These are phyloP conservation scores for Ia io DNA, from an alignment of 2,113 vertebrate genomes.

Conservation along the genomic window DNA sequence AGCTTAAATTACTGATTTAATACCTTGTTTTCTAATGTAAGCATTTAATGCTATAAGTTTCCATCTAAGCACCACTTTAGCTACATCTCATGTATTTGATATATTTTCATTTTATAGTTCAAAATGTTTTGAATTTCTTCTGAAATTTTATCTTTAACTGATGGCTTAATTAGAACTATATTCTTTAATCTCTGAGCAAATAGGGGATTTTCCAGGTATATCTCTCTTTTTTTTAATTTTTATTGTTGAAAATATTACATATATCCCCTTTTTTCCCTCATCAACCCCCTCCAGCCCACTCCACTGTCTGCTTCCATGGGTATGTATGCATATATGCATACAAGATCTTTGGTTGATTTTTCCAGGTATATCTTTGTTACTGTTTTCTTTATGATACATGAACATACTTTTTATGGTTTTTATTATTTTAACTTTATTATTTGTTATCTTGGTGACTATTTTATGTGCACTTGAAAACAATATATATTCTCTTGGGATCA, in stretches of 20 bases:
- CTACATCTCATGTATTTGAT: not conserved
- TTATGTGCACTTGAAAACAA: not conserved
- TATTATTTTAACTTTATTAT: not conserved
- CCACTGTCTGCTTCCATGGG: too few relatives aligned
- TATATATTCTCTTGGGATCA: not conserved
- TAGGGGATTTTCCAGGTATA: not conserved
- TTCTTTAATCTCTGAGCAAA: not conserved
- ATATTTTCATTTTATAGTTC: not conserved
- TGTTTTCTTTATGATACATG: not conserved
- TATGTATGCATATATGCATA: too few relatives aligned
- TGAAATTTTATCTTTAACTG: not conserved
- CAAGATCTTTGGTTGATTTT: not conserved
- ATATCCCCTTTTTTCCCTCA: too few relatives aligned
- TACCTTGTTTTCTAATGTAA: not conserved
- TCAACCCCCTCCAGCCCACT: too few relatives aligned
- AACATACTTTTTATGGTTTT: not conserved
- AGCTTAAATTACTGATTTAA: not conserved
- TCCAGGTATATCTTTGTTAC: not conserved
- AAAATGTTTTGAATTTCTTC: conserved; percentile 10
- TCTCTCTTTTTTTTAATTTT: not conserved
- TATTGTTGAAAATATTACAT: too few relatives aligned
- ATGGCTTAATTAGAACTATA: not conserved
- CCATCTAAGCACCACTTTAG: not conserved
- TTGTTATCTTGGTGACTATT: not conserved
- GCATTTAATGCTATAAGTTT: not conserved